These are phyloP conservation scores for Allophyes oxyacanthae DNA, from an alignment of 2,888 invertebrate genomes.

Conservation along the genomic window DNA sequence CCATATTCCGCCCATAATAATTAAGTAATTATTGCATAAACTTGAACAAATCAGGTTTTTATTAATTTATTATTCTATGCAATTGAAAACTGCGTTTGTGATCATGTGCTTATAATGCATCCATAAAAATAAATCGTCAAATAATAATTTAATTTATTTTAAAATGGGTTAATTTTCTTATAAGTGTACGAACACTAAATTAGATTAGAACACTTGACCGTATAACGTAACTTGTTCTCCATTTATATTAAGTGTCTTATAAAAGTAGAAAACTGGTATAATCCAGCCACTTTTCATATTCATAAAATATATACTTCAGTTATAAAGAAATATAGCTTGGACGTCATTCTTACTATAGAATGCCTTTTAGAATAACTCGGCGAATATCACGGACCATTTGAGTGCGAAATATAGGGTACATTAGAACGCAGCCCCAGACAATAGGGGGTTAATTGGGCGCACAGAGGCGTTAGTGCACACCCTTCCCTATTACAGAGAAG, in stretches of 20 bases:
- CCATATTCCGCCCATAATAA: no score
- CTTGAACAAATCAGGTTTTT: no score
- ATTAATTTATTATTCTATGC: no score
- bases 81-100: no score
- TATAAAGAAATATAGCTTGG: conserved; percentile 20
- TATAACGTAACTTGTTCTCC: conserved; percentile 7
- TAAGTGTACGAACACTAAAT: conserved; percentile 1
- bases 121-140: no score
- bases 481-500: conserved; percentile 19
- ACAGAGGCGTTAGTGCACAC: conserved; percentile 19
- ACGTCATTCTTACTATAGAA: conserved; percentile 12
- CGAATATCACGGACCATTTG: conserved; percentile 47
- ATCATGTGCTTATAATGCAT: no score
- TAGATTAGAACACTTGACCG: not conserved
- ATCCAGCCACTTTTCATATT: conserved; percentile 22
- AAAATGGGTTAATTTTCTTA: no score
- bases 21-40: no score
- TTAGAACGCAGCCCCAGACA: conserved; percentile 42
- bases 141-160: no score
- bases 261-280: conserved; percentile 25
- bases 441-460: conserved; percentile 50
- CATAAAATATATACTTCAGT: conserved; percentile 30
- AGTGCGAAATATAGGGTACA: conserved; percentile 42
- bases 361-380: conserved; percentile 29
- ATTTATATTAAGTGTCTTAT: conserved; percentile 15